Conservation (phyloP, 2,888 invertebrate species). For the Synergus japonicus region DNA sequence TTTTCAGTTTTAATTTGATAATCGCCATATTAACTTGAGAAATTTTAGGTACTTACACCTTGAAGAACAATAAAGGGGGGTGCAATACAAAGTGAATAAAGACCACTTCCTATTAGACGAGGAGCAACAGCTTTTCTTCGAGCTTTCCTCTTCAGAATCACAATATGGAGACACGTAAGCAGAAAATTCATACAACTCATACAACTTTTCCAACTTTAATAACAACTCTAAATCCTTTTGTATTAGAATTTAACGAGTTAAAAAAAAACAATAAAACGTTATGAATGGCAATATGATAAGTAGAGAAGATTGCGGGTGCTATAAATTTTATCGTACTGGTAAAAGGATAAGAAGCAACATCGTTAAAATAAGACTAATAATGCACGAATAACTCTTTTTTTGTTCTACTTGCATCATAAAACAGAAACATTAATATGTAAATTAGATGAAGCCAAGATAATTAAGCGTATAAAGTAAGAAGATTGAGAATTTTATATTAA, state of each 20-base stretch:
- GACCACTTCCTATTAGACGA: not conserved
- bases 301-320: constrained; percentile 29
- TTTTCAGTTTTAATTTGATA: no score
- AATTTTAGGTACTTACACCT: not conserved
- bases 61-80: not conserved
- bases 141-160: not conserved
- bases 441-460: not conserved
- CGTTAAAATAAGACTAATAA: not conserved
- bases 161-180: not conserved
- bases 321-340: constrained; percentile 23
- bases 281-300: not conserved
- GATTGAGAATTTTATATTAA: not conserved
- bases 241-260: no score
- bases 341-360: constrained; percentile 28
- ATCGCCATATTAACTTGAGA: not conserved
- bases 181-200: not conserved
- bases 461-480: not conserved
- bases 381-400: not conserved
- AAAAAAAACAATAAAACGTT: not conserved
- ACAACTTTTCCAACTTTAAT: not conserved
- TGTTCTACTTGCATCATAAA: not conserved
- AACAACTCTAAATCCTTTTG: no score
- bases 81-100: not conserved
- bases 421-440: not conserved
- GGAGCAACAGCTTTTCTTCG: not conserved